A percentile compares a stretch with the other conserved stretches of the same genome.
These are phyloP conservation scores for Merops nubicus DNA, from an alignment of 2,113 vertebrate genomes.

Conservation along the genomic window DNA sequence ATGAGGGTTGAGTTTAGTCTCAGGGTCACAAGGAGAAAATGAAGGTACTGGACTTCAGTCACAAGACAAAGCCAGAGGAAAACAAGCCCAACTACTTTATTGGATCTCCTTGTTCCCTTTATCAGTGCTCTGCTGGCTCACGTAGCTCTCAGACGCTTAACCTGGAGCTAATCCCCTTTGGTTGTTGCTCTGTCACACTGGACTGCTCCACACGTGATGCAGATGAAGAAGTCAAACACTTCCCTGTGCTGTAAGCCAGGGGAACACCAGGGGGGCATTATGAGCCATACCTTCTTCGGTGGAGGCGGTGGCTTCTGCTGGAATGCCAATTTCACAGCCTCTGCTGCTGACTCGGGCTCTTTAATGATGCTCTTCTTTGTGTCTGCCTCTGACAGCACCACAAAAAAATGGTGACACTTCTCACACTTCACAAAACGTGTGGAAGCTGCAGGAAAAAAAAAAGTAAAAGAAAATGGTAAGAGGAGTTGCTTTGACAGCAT, in stretches of 20 bases:
- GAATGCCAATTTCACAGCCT: conserved; percentile 94
- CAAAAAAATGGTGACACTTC: conserved; percentile 99
- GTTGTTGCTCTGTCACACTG: neutral
- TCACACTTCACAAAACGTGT: conserved; percentile 98
- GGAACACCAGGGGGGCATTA: neutral
- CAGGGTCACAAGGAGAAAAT: neutral
- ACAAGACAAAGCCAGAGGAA: neutral
- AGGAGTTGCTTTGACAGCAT: neutral
- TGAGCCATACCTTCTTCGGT: conserved; percentile 88
- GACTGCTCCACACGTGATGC: neutral
- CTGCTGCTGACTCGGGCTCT: conserved; percentile 92
- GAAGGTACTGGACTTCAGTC: neutral
- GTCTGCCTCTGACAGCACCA: conserved; percentile 95
- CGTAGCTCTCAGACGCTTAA: neutral
- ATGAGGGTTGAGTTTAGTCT: neutral
- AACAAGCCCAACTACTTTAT: neutral
- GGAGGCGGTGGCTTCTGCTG: conserved; percentile 95
- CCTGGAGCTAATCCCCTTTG: neutral
- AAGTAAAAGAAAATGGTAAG: neutral
- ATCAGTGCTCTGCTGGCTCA: neutral
- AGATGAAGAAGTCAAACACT: neutral
- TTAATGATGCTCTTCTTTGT: conserved; percentile 95
- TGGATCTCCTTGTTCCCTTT: neutral
- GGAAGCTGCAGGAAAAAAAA: conserved; percentile 80
- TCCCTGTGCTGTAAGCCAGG: neutral